Base-by-base conservation (phyloP, 35 echinoderm and acorn worm genomes). In the Apostichopus californicus region DNA sequence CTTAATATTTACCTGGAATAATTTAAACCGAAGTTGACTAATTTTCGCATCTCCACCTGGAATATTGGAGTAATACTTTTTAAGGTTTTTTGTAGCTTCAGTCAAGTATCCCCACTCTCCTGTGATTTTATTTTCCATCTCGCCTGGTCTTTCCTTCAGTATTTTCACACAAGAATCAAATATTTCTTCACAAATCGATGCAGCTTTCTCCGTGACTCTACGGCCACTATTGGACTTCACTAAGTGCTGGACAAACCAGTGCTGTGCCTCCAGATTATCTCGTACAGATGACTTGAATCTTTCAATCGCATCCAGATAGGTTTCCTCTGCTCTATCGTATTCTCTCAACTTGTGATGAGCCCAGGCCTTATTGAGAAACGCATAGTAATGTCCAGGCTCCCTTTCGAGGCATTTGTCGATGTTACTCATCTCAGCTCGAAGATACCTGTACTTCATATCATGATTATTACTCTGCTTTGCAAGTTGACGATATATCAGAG, bases 301-400 rank as follows among this genome's bases (percentile, higher is more conserved):
- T 86, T 86, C 10, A 13, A 86, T 86, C 15, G 23, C 23, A 3
- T 56, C 53, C 46, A 11, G 53, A 86, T 55, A 86, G 46, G n/a
- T 28, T 55, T 0, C 4, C 56, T 79, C 78, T 23, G n/a, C 82
- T 58, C 14, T 61, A 8, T 55, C 56, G 6, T 54, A 55, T 54
- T 58, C 12, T 6, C 0, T 20, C 54, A 23, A 14, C n/a, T 86
- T 86, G 14, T 55, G 28, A 56, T 14, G 56, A 15, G 57, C n/a
- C 54, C n/a, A 11, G 12, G 54, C 86, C 17, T 83, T 83, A 5
- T 56, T 18, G 6, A 83, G 6, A 6, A 56, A 34, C 17, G 80
- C 80, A 18, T 18, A 83, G 24, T 54, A 34, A 15, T 88, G 86
- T n/a, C 18, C 23, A 22, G 86, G 86, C 21, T 88, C 86, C 26